phyloP scores from a whole-genome alignment of 2,888 invertebrate species.

The Apamea sordens region DNA sequence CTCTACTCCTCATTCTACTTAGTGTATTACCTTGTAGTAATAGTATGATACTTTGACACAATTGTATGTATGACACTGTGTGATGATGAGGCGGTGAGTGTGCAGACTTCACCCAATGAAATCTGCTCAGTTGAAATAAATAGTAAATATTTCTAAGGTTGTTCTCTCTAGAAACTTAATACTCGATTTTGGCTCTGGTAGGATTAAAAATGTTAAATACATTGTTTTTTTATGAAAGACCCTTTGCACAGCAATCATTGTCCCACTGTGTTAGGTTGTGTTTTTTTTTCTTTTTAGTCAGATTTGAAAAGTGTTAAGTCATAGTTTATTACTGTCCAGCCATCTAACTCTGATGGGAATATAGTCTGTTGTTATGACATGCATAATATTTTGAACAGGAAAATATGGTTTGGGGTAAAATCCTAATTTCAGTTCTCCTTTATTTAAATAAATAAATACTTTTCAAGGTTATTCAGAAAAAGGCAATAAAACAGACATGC shows the following conservation, averaged over 20 bases:
- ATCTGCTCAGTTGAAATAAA: not conserved
- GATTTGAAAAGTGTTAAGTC: not conserved
- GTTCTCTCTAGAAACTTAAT: not conserved
- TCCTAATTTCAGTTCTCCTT: not conserved
- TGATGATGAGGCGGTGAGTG: not conserved
- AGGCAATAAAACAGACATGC: not conserved
- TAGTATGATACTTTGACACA: not conserved
- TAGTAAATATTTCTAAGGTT: not conserved
- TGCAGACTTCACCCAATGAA: too few relatives aligned
- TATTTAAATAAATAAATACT: conserved; percentile 4
- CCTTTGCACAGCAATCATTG: not conserved
- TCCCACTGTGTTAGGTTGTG: too few relatives aligned
- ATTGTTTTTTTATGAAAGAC: too few relatives aligned
- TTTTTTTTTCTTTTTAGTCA: not conserved
- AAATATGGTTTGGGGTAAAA: conserved; percentile 29
- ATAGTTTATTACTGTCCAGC: not conserved
- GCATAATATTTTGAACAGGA: conserved; percentile 42
- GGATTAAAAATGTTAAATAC: not conserved
- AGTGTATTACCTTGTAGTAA: too few relatives aligned
- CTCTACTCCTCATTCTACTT: not conserved
- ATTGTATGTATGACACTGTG: not conserved
- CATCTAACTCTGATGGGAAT: not conserved
- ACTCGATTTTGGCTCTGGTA: not conserved
- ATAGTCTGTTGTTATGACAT: not conserved
- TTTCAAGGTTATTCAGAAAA: conserved; percentile 20